Evolutionary conservation across 2,797 vertebrate genomes (phyloP), one percentile per base, ranked within the genome.

Genomic region (Setipinna tenuifilis): DNA sequence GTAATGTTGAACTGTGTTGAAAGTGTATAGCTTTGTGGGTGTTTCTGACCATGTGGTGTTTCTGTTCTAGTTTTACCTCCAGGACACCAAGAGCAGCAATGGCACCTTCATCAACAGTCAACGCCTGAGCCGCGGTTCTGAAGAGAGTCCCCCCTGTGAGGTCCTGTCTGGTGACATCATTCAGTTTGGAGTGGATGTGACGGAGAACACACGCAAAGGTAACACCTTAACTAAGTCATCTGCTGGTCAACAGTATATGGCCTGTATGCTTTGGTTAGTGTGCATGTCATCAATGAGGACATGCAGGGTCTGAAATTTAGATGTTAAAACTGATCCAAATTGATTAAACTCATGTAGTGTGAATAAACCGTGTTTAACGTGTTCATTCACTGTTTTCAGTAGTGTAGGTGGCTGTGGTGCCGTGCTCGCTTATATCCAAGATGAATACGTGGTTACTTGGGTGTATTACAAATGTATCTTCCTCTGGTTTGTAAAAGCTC

Each of bases 41-140:
- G 35, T 41, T 41, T 41, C 35, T 41, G 35, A 41, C 35, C 35
- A 41, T 54, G 50, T 54, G 50, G 2, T 54, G 50, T 54, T 54
- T 54, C 89, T 87, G 90, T 90, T 92, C 46, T 94, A 99, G 98
- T 99, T 99, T 93, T 99, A 99, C 94, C 96, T 99, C 91, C 98
- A 99, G 96, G 98, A 99, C 96, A 99, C 98, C 93, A 99, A 99
- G 93, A 99, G 98, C 97, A 99, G 98, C 95, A 99, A 99, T 89
- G 98, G 98, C 93, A 99, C 98, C 84, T 99, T 99, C 95, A 98
- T 99, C 94, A 99, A 99, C 95, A 99, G 98, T 94, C 98, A 99
- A 95, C 96, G 98, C 92, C 93, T 99, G 94, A 99, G 98, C 91
- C 97, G 98, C 54, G 98, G 98, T 90, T 99, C 98, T 0, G 98